Evolutionary conservation across 1,140 invertebrate species (phyloP), one percentile per base, ranked within the genome.

Genomic region (Pinna nobilis): DNA sequence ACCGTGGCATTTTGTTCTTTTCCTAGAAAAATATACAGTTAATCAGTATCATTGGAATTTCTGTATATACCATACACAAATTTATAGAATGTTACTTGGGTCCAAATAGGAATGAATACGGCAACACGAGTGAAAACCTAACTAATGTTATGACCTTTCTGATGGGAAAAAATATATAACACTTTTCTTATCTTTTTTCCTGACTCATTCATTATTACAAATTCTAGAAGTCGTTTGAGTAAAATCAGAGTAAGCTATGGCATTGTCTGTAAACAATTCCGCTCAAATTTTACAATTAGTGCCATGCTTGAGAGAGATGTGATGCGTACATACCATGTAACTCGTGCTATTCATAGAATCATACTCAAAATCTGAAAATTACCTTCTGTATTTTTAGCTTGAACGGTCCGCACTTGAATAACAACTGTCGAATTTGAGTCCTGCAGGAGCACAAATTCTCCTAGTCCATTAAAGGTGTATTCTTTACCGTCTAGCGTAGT

Each of bases 391-490:
- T 87, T 80, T 61, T 57, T 77, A 1, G 83, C 83, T 50, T 75
- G 82, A 11, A 57, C 65, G 11, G 85, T 75, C 41, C 78, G 50
- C 1, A 87, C 84, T 60, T 87, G 84, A 39, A 86, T 70, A 35
- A 80, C 73, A 55, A 75, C 75, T 44, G 72, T 57, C 15, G 74
- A 74, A 57, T 78, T 74, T 28, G 20, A 47, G 44, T 82, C 80
- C 60, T 78, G 55, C 28, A 86, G 57, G 57, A 87, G 71, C 50
- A 97, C 94, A 82, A 95, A 99, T 89, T 99, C 97, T 74, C 97
- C 97, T 90, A 97, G 94, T 3, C 97, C 97, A 84, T 99, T 98
- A 88, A 99, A 99, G 0, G 97, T 98, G 83, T 98, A 99, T 50
- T 94, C 92, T 6, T 94, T 87, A 68, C 94, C 93, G 86, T 99